Conservation (phyloP, 2,797 vertebrate species). For the Pristis pectinata region DNA sequence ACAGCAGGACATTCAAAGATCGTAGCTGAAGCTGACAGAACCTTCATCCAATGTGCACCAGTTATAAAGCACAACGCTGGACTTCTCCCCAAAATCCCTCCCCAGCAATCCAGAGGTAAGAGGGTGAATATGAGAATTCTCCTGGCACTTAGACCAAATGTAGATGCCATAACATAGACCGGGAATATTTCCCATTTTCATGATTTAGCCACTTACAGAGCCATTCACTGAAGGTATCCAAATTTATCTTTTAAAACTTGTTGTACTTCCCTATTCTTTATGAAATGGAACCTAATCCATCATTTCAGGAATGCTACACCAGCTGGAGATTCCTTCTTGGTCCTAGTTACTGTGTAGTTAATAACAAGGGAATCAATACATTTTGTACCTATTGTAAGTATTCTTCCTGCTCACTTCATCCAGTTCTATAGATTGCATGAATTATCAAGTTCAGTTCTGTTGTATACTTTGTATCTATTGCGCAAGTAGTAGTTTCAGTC, state of each 20-base stretch:
- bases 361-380: neutral
- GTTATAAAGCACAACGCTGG: neutral
- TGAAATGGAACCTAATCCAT: neutral
- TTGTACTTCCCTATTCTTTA: too few relatives aligned
- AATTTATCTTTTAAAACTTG: neutral
- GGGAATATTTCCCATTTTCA: neutral
- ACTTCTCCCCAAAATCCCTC: neutral
- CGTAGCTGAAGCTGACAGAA: neutral
- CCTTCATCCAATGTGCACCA: neutral
- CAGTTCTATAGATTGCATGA: neutral
- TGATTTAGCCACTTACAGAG: neutral
- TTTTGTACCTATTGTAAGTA: neutral
- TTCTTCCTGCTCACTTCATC: neutral
- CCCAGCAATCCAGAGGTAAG: neutral
- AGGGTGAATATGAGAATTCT: neutral
- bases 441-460: neutral
- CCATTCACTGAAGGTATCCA: neutral
- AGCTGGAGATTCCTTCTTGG: neutral
- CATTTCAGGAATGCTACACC: neutral
- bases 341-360: neutral
- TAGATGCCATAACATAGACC: neutral
- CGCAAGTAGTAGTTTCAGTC: neutral
- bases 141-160: too few relatives aligned
- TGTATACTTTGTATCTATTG: neutral
- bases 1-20: neutral